Base-by-base conservation (phyloP, 2,113 vertebrate genomes). In the Sinocyclocheilus anophthalmus region DNA sequence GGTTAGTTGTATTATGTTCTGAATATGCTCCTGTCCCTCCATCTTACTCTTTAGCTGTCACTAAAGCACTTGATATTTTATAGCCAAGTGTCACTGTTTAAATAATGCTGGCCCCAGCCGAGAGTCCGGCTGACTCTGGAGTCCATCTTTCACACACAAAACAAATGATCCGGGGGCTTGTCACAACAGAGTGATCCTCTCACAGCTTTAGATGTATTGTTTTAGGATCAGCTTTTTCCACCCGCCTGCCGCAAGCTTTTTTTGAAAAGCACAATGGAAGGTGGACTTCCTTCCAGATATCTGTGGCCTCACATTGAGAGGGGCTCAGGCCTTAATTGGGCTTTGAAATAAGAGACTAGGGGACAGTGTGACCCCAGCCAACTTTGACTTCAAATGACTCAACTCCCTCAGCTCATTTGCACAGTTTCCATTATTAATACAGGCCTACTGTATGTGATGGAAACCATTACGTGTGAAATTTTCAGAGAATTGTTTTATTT, bases 1-100 rank as follows among this genome's bases (percentile, higher is more conserved):
- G 97, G 98, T 99, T 90, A 93, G 93, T 82, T 5, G 5, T 83
- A 42, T 42, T 42, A 8, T 42, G 8, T 9, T 42, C 7, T 42
- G 24, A 9, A 18, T n/a, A 8, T 50, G 10, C 10, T 48, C 16
- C 10, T 5, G 4, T 48, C 11, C 12, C 45, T 12, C 45, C 3
- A 12, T 48, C 14, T 48, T 45, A 45, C 42, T 45, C 42, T 53
- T 14, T 18, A 53, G 50, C 50, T 53, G 2, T 45, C 45, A 48
- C 45, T 48, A 48, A 48, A 55, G 4, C 53, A 55, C 16, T 18
- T 18, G 33, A 42, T 9, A 53, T 50, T 78, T 70, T 61, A 75
- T 55, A 39, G 61, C 37, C 16, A 16, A 67, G 39, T 73, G 82
- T 84, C 67, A 67, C 50, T 39, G 45, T 18, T 50, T 81, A 84